Evolutionary conservation across 2,888 invertebrate species (phyloP), one percentile per base, ranked within the genome.

Genomic region (Pandemis heparana): DNA sequence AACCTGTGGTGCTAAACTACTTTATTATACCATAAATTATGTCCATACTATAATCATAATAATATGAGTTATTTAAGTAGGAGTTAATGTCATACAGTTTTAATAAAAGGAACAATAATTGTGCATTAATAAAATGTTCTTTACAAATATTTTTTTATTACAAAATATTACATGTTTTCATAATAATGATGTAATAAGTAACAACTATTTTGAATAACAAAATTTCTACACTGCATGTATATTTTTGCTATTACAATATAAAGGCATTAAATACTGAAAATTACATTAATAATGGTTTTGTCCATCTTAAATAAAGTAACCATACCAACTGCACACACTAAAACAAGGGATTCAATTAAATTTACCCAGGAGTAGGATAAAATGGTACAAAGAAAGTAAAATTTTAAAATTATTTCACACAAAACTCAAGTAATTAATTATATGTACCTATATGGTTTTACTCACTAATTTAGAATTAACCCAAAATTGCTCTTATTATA

Each of bases 181-280:
- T 64, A 67, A n/a, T 46, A 67, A 56, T 53, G 67, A 82, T 63
- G 62, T 72, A 82, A 83, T 83, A 82, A 84, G 82, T 83, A 83
- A 81, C 74, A 79, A 78, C 79, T 83, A 84, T 79, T 73, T 77
- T 69, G 62, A 71, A 77, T 83, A 81, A 83, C 82, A 81, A 84
- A 81, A 82, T 79, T 59, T 48, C 73, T 73, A 68, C 18, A 68
- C 62, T 60, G 39, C 39, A 63, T 59, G 62, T 67, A 23, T 32
- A n/a, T 59, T 56, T 72, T 68, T 43, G 43, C 46, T 68, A 68
- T 68, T 73, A 56, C 10, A 73, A 68, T 64, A 73, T 16, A 69
- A 59, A 59, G 39, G 59, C 59, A 69, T 65, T 32, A 73, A 73
- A 73, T 73, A 73, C 73, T 73, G 65, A 6, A 16, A 65, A 51